Conservation (phyloP, 2,797 vertebrate genomes). For the Manis javanica region DNA sequence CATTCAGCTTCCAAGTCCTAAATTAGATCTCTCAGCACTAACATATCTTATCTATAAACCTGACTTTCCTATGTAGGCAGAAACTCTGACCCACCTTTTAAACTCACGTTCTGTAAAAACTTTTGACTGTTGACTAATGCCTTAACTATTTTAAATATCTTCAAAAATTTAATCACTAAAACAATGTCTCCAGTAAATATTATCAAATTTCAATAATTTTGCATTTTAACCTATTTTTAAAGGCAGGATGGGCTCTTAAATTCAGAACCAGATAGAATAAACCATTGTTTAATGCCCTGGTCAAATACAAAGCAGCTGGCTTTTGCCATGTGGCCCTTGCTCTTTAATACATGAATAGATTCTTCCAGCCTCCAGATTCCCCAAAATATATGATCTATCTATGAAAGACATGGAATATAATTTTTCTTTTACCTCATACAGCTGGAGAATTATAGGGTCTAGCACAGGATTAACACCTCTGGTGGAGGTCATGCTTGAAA, state of each 20-base stretch:
- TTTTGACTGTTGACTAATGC: not conserved
- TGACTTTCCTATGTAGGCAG: not conserved
- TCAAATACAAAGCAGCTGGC: slow-evolving; percentile 1
- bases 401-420: slow-evolving; percentile 52
- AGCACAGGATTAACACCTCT: slow-evolving; percentile 60
- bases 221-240: slow-evolving; percentile 31
- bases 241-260: not conserved
- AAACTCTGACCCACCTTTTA: not conserved
- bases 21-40: not conserved
- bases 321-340: not conserved
- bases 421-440: slow-evolving; percentile 66
- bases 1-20: not conserved
- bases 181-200: not conserved
- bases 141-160: slow-evolving; percentile 22
- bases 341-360: slow-evolving; percentile 49
- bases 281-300: not conserved
- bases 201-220: slow-evolving; percentile 4
- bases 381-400: slow-evolving; percentile 56
- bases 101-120: not conserved
- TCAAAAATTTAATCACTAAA: not conserved
- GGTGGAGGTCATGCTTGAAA: slow-evolving; percentile 71
- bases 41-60: not conserved
- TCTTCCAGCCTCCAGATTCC: slow-evolving; percentile 5
- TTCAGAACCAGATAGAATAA: slow-evolving; percentile 12
- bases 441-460: slow-evolving; percentile 69